These are phyloP conservation scores for Drosophila nannoptera DNA, from an alignment of 1,140 invertebrate species.

Conservation along the genomic window DNA sequence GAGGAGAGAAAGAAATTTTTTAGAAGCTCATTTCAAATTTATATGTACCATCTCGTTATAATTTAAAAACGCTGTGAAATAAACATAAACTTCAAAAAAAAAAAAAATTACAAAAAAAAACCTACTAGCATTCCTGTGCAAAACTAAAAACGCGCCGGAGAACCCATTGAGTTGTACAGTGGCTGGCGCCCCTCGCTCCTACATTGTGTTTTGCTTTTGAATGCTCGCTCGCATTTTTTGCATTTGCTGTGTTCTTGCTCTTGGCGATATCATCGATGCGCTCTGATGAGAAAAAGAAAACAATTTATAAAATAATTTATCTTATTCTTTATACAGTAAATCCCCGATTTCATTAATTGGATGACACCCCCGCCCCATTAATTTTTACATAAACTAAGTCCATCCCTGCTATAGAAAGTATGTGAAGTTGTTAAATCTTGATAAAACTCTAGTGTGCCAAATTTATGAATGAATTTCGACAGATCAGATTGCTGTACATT, in stretches of 20 bases:
- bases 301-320: slow-evolving; percentile 50
- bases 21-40: slow-evolving; percentile 65
- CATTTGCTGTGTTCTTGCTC: slow-evolving; percentile 41
- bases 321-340: slow-evolving; percentile 72
- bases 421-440: slow-evolving; percentile 73
- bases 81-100: slow-evolving; percentile 64
- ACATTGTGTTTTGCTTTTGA: slow-evolving; percentile 33
- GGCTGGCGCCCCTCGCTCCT: slow-evolving; percentile 34
- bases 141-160: slow-evolving; percentile 61
- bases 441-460: slow-evolving; percentile 58
- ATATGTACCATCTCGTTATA: slow-evolving; percentile 66
- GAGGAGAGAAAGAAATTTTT: too few relatives aligned
- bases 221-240: slow-evolving; percentile 55
- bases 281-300: slow-evolving; percentile 22
- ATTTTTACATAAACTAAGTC: slow-evolving; percentile 72
- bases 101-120: slow-evolving; percentile 2
- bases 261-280: slow-evolving; percentile 26
- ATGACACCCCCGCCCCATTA: slow-evolving; percentile 63
- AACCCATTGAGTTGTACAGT: slow-evolving; percentile 47
- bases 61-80: slow-evolving; percentile 75
- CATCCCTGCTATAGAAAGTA: slow-evolving; percentile 76
- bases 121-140: slow-evolving; percentile 54
- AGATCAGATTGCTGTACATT: slow-evolving; percentile 66
- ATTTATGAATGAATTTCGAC: slow-evolving; percentile 56
- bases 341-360: slow-evolving; percentile 77